Conservation (phyloP, 2,797 vertebrate species). For the Pipistrellus pipistrellus region DNA sequence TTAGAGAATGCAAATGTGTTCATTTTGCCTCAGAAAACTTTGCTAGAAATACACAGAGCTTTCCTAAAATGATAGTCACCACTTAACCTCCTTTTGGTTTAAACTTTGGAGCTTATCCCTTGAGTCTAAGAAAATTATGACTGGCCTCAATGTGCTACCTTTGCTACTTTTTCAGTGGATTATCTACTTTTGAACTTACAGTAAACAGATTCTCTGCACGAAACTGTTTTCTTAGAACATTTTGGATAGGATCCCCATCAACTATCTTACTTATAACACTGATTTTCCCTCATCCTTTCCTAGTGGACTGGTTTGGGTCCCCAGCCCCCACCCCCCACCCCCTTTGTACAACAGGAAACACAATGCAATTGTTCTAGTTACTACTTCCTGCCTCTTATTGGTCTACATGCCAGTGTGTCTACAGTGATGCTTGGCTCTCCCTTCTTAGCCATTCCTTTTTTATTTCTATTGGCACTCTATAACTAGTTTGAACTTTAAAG, state of each 20-base stretch:
- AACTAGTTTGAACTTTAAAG: slow-evolving; percentile 63
- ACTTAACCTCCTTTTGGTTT: not conserved
- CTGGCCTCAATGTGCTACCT: not conserved
- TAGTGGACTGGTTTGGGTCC: not conserved
- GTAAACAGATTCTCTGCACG: not conserved
- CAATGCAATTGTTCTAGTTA: not conserved
- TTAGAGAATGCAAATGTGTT: not conserved
- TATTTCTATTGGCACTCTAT: slow-evolving; percentile 52
- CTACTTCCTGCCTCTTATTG: slow-evolving; percentile 27
- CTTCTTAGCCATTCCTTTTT: not conserved
- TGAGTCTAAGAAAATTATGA: slow-evolving; percentile 39
- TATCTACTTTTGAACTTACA: not conserved
- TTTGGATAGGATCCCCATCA: not conserved
- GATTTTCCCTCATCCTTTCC: slow-evolving; percentile 8
- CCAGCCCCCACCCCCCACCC: too few relatives aligned
- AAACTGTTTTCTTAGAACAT: not conserved
- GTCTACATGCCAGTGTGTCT: not conserved
- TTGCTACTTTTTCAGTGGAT: not conserved
- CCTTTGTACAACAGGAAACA: not conserved
- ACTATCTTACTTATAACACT: not conserved
- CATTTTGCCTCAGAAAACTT: slow-evolving; percentile 17
- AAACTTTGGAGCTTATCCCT: not conserved
- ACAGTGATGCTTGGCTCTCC: not conserved
- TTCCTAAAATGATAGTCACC: not conserved
- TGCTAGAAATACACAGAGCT: not conserved